Conservation (phyloP, 1,140 invertebrate genomes). For the Leptestheria dahalacensis region DNA sequence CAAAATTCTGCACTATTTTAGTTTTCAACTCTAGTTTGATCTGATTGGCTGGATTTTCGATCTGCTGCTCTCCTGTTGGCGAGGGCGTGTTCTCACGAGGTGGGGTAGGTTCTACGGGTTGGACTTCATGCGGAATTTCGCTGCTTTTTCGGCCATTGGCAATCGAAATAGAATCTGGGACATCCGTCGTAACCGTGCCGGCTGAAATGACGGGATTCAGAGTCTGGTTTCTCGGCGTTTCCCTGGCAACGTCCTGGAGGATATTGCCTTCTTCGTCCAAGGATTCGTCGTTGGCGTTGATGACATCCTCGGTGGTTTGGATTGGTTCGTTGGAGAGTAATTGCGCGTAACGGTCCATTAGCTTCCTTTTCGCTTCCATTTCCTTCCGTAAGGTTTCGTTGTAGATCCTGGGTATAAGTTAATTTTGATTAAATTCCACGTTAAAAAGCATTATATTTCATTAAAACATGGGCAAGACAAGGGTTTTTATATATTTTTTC, state of each 20-base stretch:
- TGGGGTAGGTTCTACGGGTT: not conserved
- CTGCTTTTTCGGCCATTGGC: not conserved
- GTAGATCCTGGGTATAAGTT: too few relatives aligned
- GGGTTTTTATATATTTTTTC: too few relatives aligned
- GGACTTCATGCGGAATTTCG: too few relatives aligned
- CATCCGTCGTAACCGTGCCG: not conserved
- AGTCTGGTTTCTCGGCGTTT: too few relatives aligned
- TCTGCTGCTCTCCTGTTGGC: not conserved
- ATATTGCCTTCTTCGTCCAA: not conserved
- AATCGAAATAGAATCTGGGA: not conserved
- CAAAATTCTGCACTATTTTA: not conserved
- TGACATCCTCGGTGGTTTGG: not conserved
- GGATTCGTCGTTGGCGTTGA: not conserved
- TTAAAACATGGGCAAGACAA: too few relatives aligned
- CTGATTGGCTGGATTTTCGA: not conserved
- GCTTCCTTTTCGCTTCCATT: not conserved
- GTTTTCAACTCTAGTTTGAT: not conserved
- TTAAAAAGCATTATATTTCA: too few relatives aligned
- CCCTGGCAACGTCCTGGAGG: not conserved
- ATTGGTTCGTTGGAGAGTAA: not conserved
- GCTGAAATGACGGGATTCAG: not conserved
- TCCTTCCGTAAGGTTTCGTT: not conserved
- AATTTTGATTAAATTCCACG: too few relatives aligned
- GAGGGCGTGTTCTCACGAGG: not conserved
- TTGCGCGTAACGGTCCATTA: not conserved